Conservation (phyloP, 1,140 invertebrate genomes). For the Aphelenchoides avenae region DNA sequence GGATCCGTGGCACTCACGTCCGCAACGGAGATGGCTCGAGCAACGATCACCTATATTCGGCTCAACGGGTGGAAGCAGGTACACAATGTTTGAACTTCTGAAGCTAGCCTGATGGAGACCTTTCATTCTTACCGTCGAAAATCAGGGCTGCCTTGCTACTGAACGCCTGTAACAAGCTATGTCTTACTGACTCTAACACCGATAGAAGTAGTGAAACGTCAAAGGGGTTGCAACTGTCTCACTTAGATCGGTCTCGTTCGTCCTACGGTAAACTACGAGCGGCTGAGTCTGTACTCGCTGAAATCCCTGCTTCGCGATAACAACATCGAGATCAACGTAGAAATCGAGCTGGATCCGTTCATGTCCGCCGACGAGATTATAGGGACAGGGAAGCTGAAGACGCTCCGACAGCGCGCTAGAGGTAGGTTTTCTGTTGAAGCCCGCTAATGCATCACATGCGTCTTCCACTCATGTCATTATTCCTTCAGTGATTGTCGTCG, state of each 20-base stretch:
- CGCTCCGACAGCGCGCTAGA: conserved; percentile 42
- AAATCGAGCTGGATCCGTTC: conserved; percentile 55
- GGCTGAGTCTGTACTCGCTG: conserved; percentile 55
- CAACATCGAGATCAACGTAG: conserved; percentile 49
- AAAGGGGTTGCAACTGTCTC: too few species aligned
- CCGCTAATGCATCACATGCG: background rate
- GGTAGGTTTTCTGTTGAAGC: conserved; percentile 33
- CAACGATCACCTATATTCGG: conserved; percentile 50
- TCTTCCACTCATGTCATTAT: background rate
- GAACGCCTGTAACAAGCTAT: too few species aligned
- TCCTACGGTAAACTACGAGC: conserved; percentile 44
- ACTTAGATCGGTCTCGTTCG: conserved; percentile 46
- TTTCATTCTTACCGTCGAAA: too few species aligned
- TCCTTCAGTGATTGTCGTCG: conserved; percentile 37
- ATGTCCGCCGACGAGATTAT: conserved; percentile 57
- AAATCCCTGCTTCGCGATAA: conserved; percentile 51
- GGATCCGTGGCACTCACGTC: conserved; percentile 58
- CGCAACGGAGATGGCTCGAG: conserved; percentile 58
- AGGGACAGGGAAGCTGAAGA: conserved; percentile 49
- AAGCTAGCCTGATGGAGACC: too few species aligned
- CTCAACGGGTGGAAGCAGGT: conserved; percentile 58
- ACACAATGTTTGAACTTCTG: too few species aligned
- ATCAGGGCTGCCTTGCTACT: too few species aligned
- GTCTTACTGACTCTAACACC: too few species aligned
- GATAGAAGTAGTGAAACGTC: too few species aligned